Base-by-base conservation (phyloP, 2,113 vertebrate genomes). In the Centropus unirufus region DNA sequence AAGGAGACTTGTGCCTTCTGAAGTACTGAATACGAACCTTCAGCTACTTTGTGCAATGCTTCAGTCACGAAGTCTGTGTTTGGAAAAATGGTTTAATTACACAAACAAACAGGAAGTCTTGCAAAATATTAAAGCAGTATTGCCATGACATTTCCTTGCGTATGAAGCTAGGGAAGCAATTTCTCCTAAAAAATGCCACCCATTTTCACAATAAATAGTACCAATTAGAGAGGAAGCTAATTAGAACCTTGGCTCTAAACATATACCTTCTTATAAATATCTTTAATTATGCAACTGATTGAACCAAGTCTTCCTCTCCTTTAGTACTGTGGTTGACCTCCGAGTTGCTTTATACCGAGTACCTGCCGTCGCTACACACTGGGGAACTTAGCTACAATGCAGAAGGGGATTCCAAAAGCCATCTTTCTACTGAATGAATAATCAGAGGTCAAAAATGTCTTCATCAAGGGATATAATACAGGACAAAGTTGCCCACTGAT, bases 1-100 rank as follows among this genome's bases (percentile, higher is more conserved):
- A 97, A 96, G 95, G 77, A 94, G 89, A 93, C 42, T 27, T 57
- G 14, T 42, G 8, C 21, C 40, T 80, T 93, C 81, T 78, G 29
- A 88, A 89, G 67, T 34, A 21, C 21, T 69, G 78, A 90, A 51
- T 32, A 63, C 12, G 55, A 91, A 73, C 44, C 46, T 82, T 81
- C 59, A 80, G n/a, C 30, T 66, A 67, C 55, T 90, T 42, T 42
- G 14, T 73, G n/a, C 32, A 81, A 70, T 54, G 30, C 29, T 89
- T 85, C 68, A 82, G 64, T n/a, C 27, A 67, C 22, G 23, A 1
- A 39, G 23, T 23, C 90, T 87, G 87, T 49, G 8, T 52, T 72
- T 12, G 19, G 62, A 39, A 78, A 82, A 80, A 26, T 11, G 6
- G 15, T 52, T 75, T 66, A 63, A 73, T 78, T 81, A 88, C 24